Percentiles rank a stretch among this genome's conserved stretches.
Conservation (phyloP, 2,113 vertebrate genomes). For the Petromus typicus region DNA sequence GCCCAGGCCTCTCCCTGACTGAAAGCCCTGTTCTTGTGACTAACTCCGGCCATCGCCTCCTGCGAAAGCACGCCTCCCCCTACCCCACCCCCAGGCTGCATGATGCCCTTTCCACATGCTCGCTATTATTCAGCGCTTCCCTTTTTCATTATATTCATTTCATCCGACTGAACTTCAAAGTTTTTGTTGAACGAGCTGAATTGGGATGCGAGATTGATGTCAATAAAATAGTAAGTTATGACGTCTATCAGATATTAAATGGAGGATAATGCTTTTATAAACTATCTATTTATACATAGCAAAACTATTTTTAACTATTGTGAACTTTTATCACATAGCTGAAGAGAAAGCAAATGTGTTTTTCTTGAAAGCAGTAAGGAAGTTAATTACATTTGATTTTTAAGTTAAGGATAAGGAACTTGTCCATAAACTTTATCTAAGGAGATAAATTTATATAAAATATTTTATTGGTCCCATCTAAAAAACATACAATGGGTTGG, state of each 20-base stretch:
- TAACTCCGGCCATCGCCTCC: not conserved
- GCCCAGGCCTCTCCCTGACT: too few species aligned
- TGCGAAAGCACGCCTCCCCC: too few species aligned
- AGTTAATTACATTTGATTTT: not conserved
- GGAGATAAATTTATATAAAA: not conserved
- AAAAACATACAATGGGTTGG: not conserved
- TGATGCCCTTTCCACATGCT: not conserved
- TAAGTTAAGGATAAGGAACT: not conserved
- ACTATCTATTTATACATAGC: not conserved
- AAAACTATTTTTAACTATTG: not conserved
- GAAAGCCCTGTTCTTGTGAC: not conserved
- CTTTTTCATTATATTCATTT: not conserved
- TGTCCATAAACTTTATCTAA: not conserved
- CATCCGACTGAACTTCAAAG: not conserved
- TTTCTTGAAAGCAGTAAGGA: not conserved
- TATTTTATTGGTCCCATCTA: not conserved
- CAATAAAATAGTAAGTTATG: not conserved
- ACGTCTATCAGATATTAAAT: not conserved
- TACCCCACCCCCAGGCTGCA: too few species aligned
- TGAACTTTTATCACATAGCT: not conserved
- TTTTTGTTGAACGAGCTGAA: not conserved
- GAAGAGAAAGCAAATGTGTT: not conserved
- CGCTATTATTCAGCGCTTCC: not conserved
- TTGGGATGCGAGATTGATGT: not conserved
- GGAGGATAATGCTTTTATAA: not conserved